Conservation (phyloP, 2,113 vertebrate genomes). For the Heterotis niloticus region DNA sequence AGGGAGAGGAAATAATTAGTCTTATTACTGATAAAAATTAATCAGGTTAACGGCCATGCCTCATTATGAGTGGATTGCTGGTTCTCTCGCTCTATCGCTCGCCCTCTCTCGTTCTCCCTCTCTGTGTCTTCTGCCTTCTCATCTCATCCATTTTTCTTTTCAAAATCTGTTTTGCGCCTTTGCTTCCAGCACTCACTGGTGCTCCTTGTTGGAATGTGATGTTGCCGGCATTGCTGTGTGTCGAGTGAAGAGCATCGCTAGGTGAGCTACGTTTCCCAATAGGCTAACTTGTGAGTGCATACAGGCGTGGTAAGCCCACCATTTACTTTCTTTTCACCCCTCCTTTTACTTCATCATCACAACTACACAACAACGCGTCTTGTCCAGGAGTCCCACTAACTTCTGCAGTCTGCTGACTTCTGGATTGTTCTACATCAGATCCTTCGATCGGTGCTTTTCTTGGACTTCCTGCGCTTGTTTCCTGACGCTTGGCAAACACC, state of each 20-base stretch:
- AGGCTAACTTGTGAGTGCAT: slow-evolving; percentile 4
- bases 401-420: neutral
- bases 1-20: slow-evolving; percentile 65
- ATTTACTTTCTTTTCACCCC: neutral
- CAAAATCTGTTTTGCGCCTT: neutral
- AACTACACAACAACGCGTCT: neutral
- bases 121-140: neutral
- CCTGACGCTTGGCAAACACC: no score
- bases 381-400: neutral
- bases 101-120: neutral
- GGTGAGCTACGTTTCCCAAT: neutral
- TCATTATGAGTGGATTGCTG: slow-evolving; percentile 53
- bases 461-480: no score
- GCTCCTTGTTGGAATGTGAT: neutral
- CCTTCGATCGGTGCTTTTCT: neutral
- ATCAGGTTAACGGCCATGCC: slow-evolving; percentile 50
- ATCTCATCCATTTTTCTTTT: slow-evolving; percentile 18
- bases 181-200: neutral
- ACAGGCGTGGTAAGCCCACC: neutral
- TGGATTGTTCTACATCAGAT: neutral
- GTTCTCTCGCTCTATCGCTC: slow-evolving; percentile 17
- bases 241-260: neutral
- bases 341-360: neutral
- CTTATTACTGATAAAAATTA: slow-evolving; percentile 61
- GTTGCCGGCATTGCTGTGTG: neutral